Evolutionary conservation across 2,888 invertebrate genomes (phyloP), one percentile per base, ranked within the genome.

Genomic region (Mellilla xanthometata): DNA sequence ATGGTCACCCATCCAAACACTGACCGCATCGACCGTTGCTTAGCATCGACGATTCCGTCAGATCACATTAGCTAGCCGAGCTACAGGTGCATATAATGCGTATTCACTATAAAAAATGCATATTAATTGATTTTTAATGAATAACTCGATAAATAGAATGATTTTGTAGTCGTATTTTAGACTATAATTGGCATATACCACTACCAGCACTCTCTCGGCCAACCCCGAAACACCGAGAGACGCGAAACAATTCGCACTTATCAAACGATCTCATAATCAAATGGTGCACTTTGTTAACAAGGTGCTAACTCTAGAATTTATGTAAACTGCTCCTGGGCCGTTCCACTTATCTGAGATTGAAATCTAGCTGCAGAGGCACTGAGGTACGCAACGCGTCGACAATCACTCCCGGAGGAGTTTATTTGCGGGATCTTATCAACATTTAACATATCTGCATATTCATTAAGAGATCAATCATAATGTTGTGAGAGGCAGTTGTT

Each of bases 291-390:
- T 86, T 85, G 86, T 87, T 81, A 87, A 87, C 87, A 85, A 84
- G 84, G 86, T 84, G 80, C 82, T 87, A 83, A 86, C 81, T 82
- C 77, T 70, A 76, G 74, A 87, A 87, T 88, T 89, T 88, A 89
- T 89, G 89, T 87, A 86, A 87, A 88, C 85, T 82, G 86, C 78
- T 79, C 81, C 69, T 43, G 67, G 68, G 73, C 76, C 76, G 68
- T 66, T 66, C 70, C 71, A 77, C 76, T 81, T 88, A 89, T 89
- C 89, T 88, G 78, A 83, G 88, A 89, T 89, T 88, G 85, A 89
- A 87, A 89, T 89, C 88, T 81, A 76, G 73, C 73, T 74, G 60
- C 62, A 54, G 61, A 58, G 46, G 67, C 56, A 65, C 32, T 69
- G 68, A 62, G 68, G 63, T 67, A 72, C 72, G 73, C 67, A 71